These are phyloP conservation scores for Tylochromis polylepis DNA, from an alignment of 2,113 vertebrate genomes.

Conservation along the genomic window DNA sequence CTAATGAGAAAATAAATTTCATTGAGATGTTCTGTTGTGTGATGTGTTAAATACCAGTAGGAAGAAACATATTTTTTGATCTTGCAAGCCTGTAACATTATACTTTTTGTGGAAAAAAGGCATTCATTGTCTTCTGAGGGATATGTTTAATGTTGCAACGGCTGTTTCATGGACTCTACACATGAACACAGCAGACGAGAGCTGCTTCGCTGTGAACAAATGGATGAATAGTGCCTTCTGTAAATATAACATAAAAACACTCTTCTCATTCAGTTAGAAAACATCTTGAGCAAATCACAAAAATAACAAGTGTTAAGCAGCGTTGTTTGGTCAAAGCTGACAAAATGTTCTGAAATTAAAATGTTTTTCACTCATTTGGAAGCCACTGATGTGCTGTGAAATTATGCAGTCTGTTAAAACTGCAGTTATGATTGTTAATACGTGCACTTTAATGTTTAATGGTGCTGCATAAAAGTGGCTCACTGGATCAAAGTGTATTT, in stretches of 20 bases:
- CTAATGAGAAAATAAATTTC: neutral
- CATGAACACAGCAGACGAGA: neutral
- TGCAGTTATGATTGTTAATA: neutral
- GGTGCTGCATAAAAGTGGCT: neutral
- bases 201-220: neutral
- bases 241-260: neutral
- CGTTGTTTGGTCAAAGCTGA: neutral
- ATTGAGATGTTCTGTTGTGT: neutral
- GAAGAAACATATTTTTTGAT: neutral
- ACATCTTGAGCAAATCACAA: neutral
- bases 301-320: neutral
- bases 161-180: neutral
- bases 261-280: neutral
- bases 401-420: slow-evolving; percentile 1
- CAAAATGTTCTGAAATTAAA: neutral
- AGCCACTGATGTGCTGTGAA: neutral
- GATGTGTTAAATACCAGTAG: neutral
- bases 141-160: neutral
- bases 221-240: neutral
- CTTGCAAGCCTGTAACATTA: neutral
- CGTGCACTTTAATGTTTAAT: neutral
- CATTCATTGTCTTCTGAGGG: neutral
- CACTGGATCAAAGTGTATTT: neutral
- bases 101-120: neutral
- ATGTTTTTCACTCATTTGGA: neutral